These are phyloP conservation scores for Canis aureus DNA, from an alignment of 2,113 vertebrate genomes.

Conservation along the genomic window DNA sequence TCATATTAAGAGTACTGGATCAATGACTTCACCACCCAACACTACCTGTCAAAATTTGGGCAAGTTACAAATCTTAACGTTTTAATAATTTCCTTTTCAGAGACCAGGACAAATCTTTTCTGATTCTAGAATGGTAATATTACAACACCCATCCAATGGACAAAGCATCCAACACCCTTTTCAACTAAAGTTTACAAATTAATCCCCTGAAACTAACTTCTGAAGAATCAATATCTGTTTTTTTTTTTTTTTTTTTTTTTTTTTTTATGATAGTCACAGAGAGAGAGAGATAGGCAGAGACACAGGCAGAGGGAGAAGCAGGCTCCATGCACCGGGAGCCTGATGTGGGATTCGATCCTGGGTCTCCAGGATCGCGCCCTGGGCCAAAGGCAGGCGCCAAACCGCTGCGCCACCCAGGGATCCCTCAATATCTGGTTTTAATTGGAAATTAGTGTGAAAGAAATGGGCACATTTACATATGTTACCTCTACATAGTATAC, in stretches of 20 bases:
- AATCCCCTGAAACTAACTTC: constrained; percentile 32
- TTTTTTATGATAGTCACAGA: too few relatives aligned
- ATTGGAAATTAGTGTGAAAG: constrained; percentile 45
- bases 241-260: neutral
- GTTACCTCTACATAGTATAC: neutral
- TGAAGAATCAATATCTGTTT: neutral
- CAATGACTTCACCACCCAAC: neutral
- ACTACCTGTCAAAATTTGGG: neutral
- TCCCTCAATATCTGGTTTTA: neutral
- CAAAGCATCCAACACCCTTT: neutral
- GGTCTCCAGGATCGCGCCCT: too few relatives aligned
- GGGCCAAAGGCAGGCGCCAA: too few relatives aligned
- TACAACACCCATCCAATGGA: neutral
- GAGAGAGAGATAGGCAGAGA: too few relatives aligned
- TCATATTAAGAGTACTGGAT: neutral
- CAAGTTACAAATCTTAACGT: neutral
- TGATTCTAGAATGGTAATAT: constrained; percentile 1
- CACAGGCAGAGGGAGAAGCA: too few relatives aligned
- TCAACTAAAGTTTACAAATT: constrained; percentile 17
- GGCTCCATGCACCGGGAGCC: too few relatives aligned
- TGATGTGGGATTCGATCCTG: too few relatives aligned
- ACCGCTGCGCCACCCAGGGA: too few relatives aligned
- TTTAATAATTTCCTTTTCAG: constrained; percentile 19
- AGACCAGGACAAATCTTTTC: neutral
- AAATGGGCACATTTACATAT: neutral